Evolutionary conservation across 2,888 invertebrate genomes (phyloP), one percentile per base, ranked within the genome.

Genomic region (Cosmia pyralina): DNA sequence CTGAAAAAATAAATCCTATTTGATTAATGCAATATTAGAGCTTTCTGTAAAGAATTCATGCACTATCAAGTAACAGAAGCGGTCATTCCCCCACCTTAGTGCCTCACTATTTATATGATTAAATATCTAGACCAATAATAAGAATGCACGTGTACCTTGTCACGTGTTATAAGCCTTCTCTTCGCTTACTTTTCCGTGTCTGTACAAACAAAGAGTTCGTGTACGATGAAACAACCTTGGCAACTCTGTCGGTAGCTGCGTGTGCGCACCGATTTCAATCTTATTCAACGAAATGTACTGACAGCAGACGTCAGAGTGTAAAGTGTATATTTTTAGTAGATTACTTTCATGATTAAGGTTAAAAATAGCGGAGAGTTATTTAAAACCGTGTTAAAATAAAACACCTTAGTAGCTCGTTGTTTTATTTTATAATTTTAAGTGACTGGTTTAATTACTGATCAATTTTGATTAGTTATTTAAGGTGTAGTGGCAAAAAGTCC

Each of bases 201-300:
- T 64, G 28, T 64, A 63, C 81, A 77, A 82, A 86, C 87, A 86
- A 87, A 86, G 87, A 81, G 50, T 69, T 74, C 53, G 57, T 53
- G 57, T 52, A 75, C 66, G 70, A 84, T 53, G 60, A 34, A 73
- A 60, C 53, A 86, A 68, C 86, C 86, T 86, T 86, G 86, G 68
- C 46, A 63, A 75, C 38, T 69, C 38, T 69, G 83, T 70, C 68
- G 70, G 69, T 69, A 72, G 75, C 77, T 67, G 82, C 77, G 78
- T 75, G 48, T 53, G 82, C 86, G 83, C 82, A 79, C 44, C 53
- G 28, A 76, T 81, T 81, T 77, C 59, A 38, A 79, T 75, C 76
- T 80, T 66, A 67, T 69, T 79, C 65, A 4, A 77, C 48, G 17
- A 55, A 66, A 69, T 58, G 77, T 80, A 85, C 59, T n/a, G 77